These are phyloP conservation scores for Dicrostonyx torquatus DNA, from an alignment of 2,797 vertebrate species.

Conservation along the genomic window DNA sequence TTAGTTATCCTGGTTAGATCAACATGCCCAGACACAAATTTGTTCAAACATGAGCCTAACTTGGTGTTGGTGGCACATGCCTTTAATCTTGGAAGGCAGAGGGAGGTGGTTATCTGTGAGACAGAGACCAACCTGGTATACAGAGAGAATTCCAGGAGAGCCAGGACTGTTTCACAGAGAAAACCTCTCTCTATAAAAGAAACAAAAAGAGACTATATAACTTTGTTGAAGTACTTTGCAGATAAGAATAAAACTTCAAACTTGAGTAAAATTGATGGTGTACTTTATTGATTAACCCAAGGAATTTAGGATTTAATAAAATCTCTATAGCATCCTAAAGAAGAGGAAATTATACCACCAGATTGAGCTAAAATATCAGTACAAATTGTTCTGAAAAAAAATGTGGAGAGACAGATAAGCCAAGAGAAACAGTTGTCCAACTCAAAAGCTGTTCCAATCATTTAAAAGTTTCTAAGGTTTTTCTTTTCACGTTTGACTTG, in stretches of 20 bases:
- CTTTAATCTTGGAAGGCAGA: no score
- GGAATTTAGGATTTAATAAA: neutral
- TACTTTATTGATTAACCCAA: neutral
- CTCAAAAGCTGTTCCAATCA: neutral
- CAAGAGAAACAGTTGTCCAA: neutral
- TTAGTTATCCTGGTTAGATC: neutral
- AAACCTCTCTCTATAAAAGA: no score
- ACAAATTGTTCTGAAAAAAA: neutral
- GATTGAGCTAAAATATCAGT: neutral
- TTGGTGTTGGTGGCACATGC: no score
- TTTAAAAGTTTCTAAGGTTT: neutral
- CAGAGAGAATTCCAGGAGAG: no score
- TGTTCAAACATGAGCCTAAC: neutral
- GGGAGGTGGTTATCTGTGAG: no score
- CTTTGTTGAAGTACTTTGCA: neutral
- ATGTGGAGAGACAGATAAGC: neutral
- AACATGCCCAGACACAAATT: neutral
- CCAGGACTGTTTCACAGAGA: no score
- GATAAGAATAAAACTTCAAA: neutral
- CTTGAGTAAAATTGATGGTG: neutral
- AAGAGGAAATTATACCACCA: neutral
- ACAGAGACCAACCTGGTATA: no score
- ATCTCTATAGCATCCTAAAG: neutral
- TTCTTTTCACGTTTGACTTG: neutral
- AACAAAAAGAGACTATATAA: neutral